Base-by-base conservation (phyloP, 2,888 invertebrate genomes). In the Agonopterix heracliana region DNA sequence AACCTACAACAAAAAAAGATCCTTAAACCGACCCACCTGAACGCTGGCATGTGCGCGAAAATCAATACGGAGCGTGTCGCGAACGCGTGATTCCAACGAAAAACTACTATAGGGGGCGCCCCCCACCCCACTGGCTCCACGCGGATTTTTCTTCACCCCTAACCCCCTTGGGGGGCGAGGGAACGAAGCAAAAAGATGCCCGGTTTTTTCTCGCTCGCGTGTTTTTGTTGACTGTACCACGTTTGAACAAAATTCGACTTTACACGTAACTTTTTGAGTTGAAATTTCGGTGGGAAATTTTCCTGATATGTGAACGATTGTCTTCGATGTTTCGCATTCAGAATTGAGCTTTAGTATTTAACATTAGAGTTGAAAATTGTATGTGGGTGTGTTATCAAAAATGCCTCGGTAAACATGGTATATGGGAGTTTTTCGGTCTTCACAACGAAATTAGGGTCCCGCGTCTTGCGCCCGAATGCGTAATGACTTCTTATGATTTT, bases 401-500 rank as follows among this genome's bases (percentile, higher is more conserved):
- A 71, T 74, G 73, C 66, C 66, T 70, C 68, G 61, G 76, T 74
- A 76, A 76, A 78, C 74, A 71, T 78, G 77, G 78, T 78, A 74
- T 78, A 77, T 75, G 78, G 69, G 65, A 69, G 74, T 71, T 71
- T 71, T 77, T 72, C 71, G 71, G 67, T 70, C 69, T 74, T 74
- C 67, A 17, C 60, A 68, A 65, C 68, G 63, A 73, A 79, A 81
- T 84, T 80, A 81, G 83, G 84, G 84, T 35, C 74, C 72, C 69
- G 66, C 66, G 57, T 67, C 66, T 63, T 63, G 65, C 78, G 80
- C 78, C 74, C 70, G 79, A 74, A 77, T 81, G 77, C 76, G 72
- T 86, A 85, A 87, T 84, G 87, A 87, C 84, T 85, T 85, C 81
- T 86, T 84, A 85, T 85, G 85, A 84, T 84, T 81, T 81, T 64